These are phyloP conservation scores for Aphelenchoides avenae DNA, from an alignment of 1,140 invertebrate genomes.

Conservation along the genomic window DNA sequence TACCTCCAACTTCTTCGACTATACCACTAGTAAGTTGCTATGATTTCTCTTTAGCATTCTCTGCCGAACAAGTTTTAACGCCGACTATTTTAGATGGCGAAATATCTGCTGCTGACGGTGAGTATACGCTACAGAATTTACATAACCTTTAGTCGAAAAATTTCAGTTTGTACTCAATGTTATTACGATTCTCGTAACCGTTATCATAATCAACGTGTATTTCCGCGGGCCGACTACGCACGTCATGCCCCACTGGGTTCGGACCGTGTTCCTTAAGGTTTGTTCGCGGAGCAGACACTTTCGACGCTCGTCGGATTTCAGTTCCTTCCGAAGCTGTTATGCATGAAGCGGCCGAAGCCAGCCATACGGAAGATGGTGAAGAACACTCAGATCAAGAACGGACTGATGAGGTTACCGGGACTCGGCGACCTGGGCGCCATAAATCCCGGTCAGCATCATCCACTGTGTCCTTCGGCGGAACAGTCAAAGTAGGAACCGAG, in stretches of 20 bases:
- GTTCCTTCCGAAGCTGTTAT: slow-evolving; percentile 52
- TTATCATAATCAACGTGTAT: slow-evolving; percentile 98
- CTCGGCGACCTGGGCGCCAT: slow-evolving; percentile 49
- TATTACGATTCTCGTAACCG: slow-evolving; percentile 90
- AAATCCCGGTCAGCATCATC: slow-evolving; percentile 43
- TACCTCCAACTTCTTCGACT: slow-evolving; percentile 91
- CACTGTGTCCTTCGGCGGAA: slow-evolving; percentile 51
- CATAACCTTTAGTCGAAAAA: not conserved
- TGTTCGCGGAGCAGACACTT: not conserved
- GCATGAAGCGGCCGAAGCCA: slow-evolving; percentile 54
- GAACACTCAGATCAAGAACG: slow-evolving; percentile 29
- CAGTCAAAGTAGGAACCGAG: slow-evolving; percentile 23
- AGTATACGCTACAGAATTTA: too few relatives aligned
- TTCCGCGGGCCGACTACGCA: slow-evolving; percentile 84
- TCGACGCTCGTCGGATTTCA: slow-evolving; percentile 57
- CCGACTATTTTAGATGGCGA: slow-evolving; percentile 87
- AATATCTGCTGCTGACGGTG: slow-evolving; percentile 97
- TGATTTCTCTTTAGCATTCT: too few relatives aligned
- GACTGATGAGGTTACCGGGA: slow-evolving; percentile 51
- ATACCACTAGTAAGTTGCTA: too few relatives aligned
- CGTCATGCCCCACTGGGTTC: slow-evolving; percentile 88
- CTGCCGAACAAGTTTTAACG: slow-evolving; percentile 59
- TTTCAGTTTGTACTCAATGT: slow-evolving; percentile 73
- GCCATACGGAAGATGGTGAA: slow-evolving; percentile 29
- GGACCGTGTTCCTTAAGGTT: slow-evolving; percentile 80